Percentiles rank a stretch among this genome's conserved stretches.
These are phyloP conservation scores for Endotricha flammealis DNA, from an alignment of 2,888 invertebrate species.

Conservation along the genomic window DNA sequence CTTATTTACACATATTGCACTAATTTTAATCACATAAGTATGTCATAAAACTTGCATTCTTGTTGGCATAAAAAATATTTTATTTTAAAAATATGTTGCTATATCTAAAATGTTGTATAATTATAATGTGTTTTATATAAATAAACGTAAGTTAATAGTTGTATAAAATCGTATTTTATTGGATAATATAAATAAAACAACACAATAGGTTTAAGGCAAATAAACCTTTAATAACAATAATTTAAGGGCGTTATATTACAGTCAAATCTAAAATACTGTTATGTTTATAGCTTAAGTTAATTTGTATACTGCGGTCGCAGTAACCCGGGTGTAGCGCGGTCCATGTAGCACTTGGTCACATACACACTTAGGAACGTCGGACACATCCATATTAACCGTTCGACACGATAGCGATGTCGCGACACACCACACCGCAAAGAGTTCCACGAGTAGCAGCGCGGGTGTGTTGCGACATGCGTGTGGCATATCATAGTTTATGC, in stretches of 20 bases:
- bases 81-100: slow-evolving; percentile 4
- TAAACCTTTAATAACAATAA: slow-evolving; percentile 70
- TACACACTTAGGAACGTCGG: background rate
- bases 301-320: slow-evolving; percentile 62
- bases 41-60: too few relatives aligned
- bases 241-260: slow-evolving; percentile 72
- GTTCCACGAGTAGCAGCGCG: too few relatives aligned
- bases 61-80: slow-evolving; percentile 3
- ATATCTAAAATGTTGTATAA: slow-evolving; percentile 20
- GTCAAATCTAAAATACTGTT: slow-evolving; percentile 75
- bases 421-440: too few relatives aligned
- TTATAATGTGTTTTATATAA: slow-evolving; percentile 28
- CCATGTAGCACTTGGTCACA: background rate
- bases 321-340: slow-evolving; percentile 32
- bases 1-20: too few relatives aligned
- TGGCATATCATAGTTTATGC: too few relatives aligned
- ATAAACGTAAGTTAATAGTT: slow-evolving; percentile 25
- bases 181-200: slow-evolving; percentile 44
- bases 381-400: too few relatives aligned
- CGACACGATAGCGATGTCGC: too few relatives aligned
- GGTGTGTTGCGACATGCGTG: too few relatives aligned
- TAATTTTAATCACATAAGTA: too few relatives aligned
- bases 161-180: too few relatives aligned
- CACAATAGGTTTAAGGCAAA: slow-evolving; percentile 38
- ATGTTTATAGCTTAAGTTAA: slow-evolving; percentile 47